Evolutionary conservation across 2,797 vertebrate species (phyloP).

Genomic region (Arrhamphus sclerolepis): DNA sequence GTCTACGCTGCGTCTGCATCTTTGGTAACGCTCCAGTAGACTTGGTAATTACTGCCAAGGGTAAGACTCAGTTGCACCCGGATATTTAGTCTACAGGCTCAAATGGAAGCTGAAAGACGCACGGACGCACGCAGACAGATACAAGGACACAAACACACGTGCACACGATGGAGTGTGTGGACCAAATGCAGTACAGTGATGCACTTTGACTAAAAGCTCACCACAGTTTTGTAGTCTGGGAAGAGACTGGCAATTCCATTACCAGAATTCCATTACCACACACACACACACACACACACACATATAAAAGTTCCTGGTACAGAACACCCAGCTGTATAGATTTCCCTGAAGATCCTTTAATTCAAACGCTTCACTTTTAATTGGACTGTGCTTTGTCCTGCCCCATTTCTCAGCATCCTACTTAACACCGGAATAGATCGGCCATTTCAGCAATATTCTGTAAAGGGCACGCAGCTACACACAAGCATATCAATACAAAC

Average conservation of each 20-base stretch:
- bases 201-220: constrained; percentile 39
- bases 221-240: constrained; percentile 26
- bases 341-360: constrained; percentile 69
- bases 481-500: constrained; percentile 18
- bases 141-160: constrained; percentile 15
- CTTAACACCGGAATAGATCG: constrained; percentile 56
- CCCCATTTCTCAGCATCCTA: constrained; percentile 53
- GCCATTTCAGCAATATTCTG: constrained; percentile 40
- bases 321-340: constrained; percentile 50
- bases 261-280: constrained; percentile 13
- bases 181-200: constrained; percentile 19
- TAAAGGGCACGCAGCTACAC: constrained; percentile 41
- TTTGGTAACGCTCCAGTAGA: constrained; percentile 57
- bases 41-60: constrained; percentile 68
- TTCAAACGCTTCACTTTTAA: constrained; percentile 71
- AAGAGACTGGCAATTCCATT: constrained; percentile 30
- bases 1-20: constrained; percentile 27
- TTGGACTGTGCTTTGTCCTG: constrained; percentile 66
- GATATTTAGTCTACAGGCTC: constrained; percentile 59
- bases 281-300: constrained; percentile 11
- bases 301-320: constrained; percentile 26
- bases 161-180: background rate
- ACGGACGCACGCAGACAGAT: background rate
- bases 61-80: constrained; percentile 55
- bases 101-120: constrained; percentile 43